Percentiles rank a stretch among this genome's conserved stretches.
These are phyloP conservation scores for Drosophila melanocephala DNA, from an alignment of 2,888 invertebrate species.

Conservation along the genomic window DNA sequence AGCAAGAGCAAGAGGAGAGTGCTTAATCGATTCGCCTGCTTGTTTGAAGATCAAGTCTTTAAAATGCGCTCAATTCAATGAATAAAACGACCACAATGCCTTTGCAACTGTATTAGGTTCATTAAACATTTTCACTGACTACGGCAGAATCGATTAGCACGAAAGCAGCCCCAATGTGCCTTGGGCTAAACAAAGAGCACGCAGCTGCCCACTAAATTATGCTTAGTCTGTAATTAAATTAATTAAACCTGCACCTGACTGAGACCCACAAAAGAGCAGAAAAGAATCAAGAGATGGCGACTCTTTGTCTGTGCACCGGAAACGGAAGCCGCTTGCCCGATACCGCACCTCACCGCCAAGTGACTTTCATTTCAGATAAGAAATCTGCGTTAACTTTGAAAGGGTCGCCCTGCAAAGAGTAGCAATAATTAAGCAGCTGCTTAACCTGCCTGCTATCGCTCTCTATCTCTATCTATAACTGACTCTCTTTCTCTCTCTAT, in stretches of 20 bases:
- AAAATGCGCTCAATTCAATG: conserved; percentile 42
- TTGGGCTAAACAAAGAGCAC: conserved; percentile 61
- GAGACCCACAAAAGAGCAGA: conserved; percentile 44
- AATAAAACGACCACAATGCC: not conserved
- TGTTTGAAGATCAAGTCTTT: conserved; percentile 16
- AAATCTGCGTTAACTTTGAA: conserved; percentile 65
- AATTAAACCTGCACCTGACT: conserved; percentile 81
- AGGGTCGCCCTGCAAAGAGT: conserved; percentile 58
- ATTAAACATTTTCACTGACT: conserved; percentile 36
- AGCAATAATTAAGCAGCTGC: conserved; percentile 76
- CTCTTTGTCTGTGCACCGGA: conserved; percentile 49
- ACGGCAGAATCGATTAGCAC: conserved; percentile 66
- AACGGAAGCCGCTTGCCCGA: conserved; percentile 47
- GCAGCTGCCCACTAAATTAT: conserved; percentile 78
- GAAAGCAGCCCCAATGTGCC: not conserved
- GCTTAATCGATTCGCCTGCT: conserved; percentile 32
- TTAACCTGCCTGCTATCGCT: conserved; percentile 40
- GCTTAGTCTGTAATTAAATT: conserved; percentile 83
- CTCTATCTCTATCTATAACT: not conserved
- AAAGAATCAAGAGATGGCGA: conserved; percentile 43
- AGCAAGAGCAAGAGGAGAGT: not conserved
- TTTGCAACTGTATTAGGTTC: conserved; percentile 29
- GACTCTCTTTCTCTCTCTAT: not conserved
- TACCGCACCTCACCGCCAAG: conserved; percentile 31
- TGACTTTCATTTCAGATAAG: conserved; percentile 75